phyloP scores from a whole-genome alignment of 2,797 vertebrate genomes.

The Pseudocheirus occidentalis region DNA sequence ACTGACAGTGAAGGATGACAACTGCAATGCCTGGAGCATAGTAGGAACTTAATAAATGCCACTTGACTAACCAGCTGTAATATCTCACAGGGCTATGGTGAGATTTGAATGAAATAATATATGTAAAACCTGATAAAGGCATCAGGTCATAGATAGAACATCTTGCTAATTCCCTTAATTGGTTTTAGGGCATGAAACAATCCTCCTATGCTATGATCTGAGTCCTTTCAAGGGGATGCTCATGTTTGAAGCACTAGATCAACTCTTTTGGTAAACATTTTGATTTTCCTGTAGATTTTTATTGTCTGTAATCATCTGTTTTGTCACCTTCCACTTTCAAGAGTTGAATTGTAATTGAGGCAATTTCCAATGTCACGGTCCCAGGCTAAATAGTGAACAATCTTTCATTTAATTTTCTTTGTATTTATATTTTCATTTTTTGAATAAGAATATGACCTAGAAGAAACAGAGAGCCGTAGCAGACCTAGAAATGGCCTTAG shows the following conservation, averaged over 20 bases:
- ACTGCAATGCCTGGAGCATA: neutral
- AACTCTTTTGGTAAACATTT: conserved; percentile 48
- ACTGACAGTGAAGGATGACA: neutral
- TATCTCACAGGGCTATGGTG: neutral
- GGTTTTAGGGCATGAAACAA: neutral
- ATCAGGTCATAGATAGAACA: neutral
- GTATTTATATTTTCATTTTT: conserved; percentile 31
- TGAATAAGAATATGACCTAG: neutral
- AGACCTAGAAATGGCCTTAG: neutral
- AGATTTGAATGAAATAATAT: neutral
- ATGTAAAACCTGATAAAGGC: neutral
- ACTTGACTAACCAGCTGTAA: neutral
- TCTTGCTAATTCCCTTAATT: neutral
- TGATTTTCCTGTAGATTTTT: conserved; percentile 25
- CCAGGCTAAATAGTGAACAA: neutral
- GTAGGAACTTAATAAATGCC: neutral
- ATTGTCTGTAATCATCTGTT: neutral
- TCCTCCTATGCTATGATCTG: neutral
- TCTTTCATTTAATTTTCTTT: neutral
- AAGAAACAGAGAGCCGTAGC: neutral
- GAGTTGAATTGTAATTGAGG: neutral
- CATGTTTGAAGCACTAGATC: conserved; percentile 2
- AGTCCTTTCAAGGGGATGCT: conserved; percentile 42
- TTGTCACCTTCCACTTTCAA: neutral
- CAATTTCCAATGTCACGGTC: conserved; percentile 4